Conservation (phyloP, 64 coral and sea anemone species). For the Montipora efflorescens region DNA sequence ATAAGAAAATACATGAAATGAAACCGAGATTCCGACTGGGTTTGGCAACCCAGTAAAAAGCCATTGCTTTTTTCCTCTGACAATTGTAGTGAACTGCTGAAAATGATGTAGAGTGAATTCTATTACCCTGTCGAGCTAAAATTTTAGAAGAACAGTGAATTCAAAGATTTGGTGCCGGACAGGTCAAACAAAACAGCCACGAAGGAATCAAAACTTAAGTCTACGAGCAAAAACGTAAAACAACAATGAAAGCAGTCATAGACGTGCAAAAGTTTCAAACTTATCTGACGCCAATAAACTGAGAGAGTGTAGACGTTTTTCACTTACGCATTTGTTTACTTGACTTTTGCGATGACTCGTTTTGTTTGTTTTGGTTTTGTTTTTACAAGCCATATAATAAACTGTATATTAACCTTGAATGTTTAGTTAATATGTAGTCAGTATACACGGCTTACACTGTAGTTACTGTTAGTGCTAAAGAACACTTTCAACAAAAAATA, state of each 20-base stretch:
- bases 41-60: too few species aligned
- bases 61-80: too few species aligned
- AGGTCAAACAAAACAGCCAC: background rate
- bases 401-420: background rate
- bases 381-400: slow-evolving; percentile 9
- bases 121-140: slow-evolving; percentile 10
- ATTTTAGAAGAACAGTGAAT: background rate
- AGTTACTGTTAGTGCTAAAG: slow-evolving; percentile 20
- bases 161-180: background rate
- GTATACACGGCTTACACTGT: background rate
- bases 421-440: too few species aligned
- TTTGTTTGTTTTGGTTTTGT: slow-evolving; percentile 11
- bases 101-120: slow-evolving; percentile 10
- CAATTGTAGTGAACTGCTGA: background rate
- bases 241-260: background rate
- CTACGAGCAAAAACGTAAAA: too few species aligned
- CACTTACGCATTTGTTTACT: too few species aligned
- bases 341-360: background rate
- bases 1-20: too few species aligned
- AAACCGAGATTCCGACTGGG: too few species aligned
- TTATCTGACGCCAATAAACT: too few species aligned
- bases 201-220: too few species aligned
- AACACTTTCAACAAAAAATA: slow-evolving; percentile 9
- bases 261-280: background rate
- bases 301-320: too few species aligned